Conservation (phyloP, 2,888 invertebrate genomes). For the Lucinisca nassula region DNA sequence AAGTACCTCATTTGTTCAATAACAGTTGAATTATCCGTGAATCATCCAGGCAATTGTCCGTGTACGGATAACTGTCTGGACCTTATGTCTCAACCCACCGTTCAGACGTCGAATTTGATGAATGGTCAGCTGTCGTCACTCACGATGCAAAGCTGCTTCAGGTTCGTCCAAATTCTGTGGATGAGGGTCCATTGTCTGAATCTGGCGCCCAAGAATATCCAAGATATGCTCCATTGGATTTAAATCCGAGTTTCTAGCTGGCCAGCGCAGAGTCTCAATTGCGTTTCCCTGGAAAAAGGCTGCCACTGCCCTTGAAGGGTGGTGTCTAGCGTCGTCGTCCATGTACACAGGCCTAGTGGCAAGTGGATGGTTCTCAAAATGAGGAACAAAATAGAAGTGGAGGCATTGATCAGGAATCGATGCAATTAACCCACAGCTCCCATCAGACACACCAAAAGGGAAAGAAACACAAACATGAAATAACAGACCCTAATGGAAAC, state of each 20-base stretch:
- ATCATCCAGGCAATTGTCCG: too few relatives aligned
- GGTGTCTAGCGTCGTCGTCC: slow-evolving; percentile 20
- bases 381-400: too few relatives aligned
- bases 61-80: slow-evolving; percentile 33
- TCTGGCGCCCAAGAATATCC: slow-evolving; percentile 18
- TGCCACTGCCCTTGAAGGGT: slow-evolving; percentile 6
- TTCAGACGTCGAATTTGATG: too few relatives aligned
- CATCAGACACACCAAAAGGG: too few relatives aligned
- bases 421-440: too few relatives aligned
- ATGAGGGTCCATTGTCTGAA: background rate
- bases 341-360: slow-evolving; percentile 14
- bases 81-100: slow-evolving; percentile 20
- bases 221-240: slow-evolving; percentile 23
- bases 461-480: too few relatives aligned
- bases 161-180: slow-evolving; percentile 18
- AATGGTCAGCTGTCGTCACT: too few relatives aligned
- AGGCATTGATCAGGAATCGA: too few relatives aligned
- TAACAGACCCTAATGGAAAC: too few relatives aligned
- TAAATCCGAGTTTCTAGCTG: slow-evolving; percentile 1
- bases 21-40: background rate
- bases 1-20: background rate
- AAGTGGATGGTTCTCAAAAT: slow-evolving; percentile 22
- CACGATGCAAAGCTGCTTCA: slow-evolving; percentile 18
- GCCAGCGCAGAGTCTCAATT: background rate
- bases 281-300: background rate